phyloP scores from a whole-genome alignment of 2,888 invertebrate genomes.

The Tipula unca region DNA sequence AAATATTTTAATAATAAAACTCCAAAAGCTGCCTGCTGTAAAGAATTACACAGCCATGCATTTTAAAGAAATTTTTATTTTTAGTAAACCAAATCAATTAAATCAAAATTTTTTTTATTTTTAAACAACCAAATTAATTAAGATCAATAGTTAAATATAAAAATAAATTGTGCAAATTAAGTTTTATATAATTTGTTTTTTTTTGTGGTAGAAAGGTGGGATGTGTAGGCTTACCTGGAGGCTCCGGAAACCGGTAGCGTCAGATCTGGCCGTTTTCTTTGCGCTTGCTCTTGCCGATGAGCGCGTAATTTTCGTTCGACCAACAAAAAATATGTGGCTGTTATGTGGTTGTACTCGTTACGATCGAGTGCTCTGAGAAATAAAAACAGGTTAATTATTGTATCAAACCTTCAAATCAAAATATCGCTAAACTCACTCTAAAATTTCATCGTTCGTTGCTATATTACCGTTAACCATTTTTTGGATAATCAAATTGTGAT shows the following conservation, averaged over 20 bases:
- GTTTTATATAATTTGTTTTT: not conserved
- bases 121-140: not conserved
- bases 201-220: not conserved
- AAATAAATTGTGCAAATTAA: slow-evolving; percentile 1
- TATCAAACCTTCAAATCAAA: too few species aligned
- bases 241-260: slow-evolving; percentile 29
- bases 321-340: slow-evolving; percentile 94
- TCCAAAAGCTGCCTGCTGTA: slow-evolving; percentile 9
- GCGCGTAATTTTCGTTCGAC: slow-evolving; percentile 85
- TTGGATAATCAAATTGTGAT: slow-evolving; percentile 83
- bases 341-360: slow-evolving; percentile 96
- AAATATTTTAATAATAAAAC: not conserved
- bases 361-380: slow-evolving; percentile 71
- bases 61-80: not conserved
- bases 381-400: not conserved
- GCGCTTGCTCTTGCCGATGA: slow-evolving; percentile 57
- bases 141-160: not conserved
- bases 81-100: not conserved
- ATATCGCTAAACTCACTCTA: slow-evolving; percentile 54
- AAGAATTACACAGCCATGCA: slow-evolving; percentile 18
- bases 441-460: slow-evolving; percentile 87
- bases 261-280: slow-evolving; percentile 36
- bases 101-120: not conserved
- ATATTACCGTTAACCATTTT: slow-evolving; percentile 95
- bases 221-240: slow-evolving; percentile 28